Conservation (phyloP, 1,140 invertebrate genomes). For the Sycophaga agraensis region DNA sequence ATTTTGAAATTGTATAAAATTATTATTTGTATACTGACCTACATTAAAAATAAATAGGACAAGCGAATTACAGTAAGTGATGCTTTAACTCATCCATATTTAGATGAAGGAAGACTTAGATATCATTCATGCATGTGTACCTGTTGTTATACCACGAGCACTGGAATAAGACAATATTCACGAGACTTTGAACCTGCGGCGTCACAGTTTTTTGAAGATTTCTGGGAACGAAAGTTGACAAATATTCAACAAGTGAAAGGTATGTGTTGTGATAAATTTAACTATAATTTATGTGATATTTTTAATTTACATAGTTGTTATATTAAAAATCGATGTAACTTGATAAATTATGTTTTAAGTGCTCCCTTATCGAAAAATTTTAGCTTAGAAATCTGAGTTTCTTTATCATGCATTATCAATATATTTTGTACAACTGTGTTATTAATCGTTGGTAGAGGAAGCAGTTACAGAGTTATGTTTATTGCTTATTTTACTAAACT, state of each 20-base stretch:
- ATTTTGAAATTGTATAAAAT: too few relatives aligned
- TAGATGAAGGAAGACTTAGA: slow-evolving; percentile 77
- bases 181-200: slow-evolving; percentile 91
- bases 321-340: too few relatives aligned
- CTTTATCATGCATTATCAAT: too few relatives aligned
- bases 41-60: slow-evolving; percentile 57
- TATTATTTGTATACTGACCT: neutral
- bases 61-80: slow-evolving; percentile 71
- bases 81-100: slow-evolving; percentile 77
- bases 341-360: neutral
- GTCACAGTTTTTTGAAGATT: slow-evolving; percentile 85
- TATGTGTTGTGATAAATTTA: too few relatives aligned
- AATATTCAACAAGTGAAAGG: slow-evolving; percentile 94
- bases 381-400: too few relatives aligned
- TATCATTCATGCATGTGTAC: slow-evolving; percentile 99
- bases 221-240: slow-evolving; percentile 91
- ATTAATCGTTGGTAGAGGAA: too few relatives aligned
- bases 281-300: too few relatives aligned
- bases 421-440: too few relatives aligned
- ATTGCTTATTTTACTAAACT: too few relatives aligned
- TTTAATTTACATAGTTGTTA: too few relatives aligned
- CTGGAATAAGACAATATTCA: slow-evolving; percentile 82
- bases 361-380: neutral
- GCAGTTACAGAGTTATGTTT: too few relatives aligned
- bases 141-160: slow-evolving; percentile 85